Evolutionary conservation across 2,888 invertebrate species (phyloP), one percentile per base, ranked within the genome.

Genomic region (Nyleta sp.): DNA sequence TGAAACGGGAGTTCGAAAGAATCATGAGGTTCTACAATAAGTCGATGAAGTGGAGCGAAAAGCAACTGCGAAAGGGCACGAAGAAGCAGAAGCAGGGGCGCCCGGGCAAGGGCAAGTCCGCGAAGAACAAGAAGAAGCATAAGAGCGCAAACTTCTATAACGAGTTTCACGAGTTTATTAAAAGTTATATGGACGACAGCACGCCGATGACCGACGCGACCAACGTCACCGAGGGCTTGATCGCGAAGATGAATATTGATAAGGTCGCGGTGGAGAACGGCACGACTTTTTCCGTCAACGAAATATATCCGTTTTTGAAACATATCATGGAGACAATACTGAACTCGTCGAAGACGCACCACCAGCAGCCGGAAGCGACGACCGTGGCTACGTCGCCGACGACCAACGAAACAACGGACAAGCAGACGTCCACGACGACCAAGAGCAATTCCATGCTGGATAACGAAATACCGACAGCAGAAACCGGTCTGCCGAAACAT

Each of bases 261-360:
- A 89, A 89, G 73, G 85, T 87, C 31, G 85, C 87, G 13, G 85
- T 87, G 35, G 84, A 84, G 20, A 91, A 91, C 67, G 89, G 89
- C 6, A 90, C 89, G 52, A 87, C 84, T 13, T 88, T 90, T 70
- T 88, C 88, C n/a, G 85, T 89, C 0, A 87, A 87, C 65, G 88
- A 91, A 80, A 88, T 90, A 81, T 91, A 90, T 83, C 88, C 90
- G 50, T 89, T 90, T 83, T 89, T 90, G 84, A 90, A 89, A 89
- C 91, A 91, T 91, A 91, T 91, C 90, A 90, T 90, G 86, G 90
- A 90, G 59, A 86, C 87, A 81, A 89, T 87, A 84, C 80, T 90
- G 75, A 90, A 90, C 74, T 65, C 81, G 22, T 78, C 82, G 2
- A 83, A 81, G 17, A 15, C 15, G 5, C 71, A 67, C 20, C 71